Base-by-base conservation (phyloP, 30 jellyfish, hydroid and myxozoan genomes). In the Euphysa ruthae region DNA sequence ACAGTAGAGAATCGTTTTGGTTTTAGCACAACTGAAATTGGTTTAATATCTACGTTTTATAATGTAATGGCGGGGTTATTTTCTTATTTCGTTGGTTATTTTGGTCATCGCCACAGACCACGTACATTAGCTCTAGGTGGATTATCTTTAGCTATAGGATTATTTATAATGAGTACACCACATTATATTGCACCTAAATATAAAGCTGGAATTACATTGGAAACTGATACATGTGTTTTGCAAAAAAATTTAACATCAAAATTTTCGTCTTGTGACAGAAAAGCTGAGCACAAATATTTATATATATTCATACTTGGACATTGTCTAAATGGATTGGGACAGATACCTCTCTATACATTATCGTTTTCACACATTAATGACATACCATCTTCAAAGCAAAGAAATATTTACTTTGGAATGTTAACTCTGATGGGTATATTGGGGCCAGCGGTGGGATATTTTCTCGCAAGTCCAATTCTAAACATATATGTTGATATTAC, bases 91-190 rank as follows among this genome's bases (percentile, higher is more conserved):
- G 58, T 74, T 6, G 86, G 87, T 14, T 74, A 27, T 35, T 14
- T 74, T 28, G 88, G 85, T n/a, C 69, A 35, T 23, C 30, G 65
- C 18, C 87, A 69, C 12, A 74, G 64, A 18, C 82, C 82, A 5
- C 19, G 56, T 20, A 20, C 27, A 23, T 31, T 74, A n/a, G 87
- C 85, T 16, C 4, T 74, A 22, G 87, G 87, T 10, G 49, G 34
- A 34, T 16, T 74, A 23, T 19, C 44, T 6, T 13, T 74, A 34
- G 32, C 88, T 2, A 13, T 64, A 4, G 87, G 87, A 14, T 13
- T 58, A 14, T n/a, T 63, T 6, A 8, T 38, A 6, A 4, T 74
- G 13, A 24, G 55, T 29, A 19, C 65, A 8, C 87, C 87, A 1
- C 65, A 63, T 13, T 74, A 19, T 29, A 65, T 69, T 51, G 21